Base-by-base conservation (phyloP, 2,888 invertebrate genomes). In the Glyphotaelius pellucidus region DNA sequence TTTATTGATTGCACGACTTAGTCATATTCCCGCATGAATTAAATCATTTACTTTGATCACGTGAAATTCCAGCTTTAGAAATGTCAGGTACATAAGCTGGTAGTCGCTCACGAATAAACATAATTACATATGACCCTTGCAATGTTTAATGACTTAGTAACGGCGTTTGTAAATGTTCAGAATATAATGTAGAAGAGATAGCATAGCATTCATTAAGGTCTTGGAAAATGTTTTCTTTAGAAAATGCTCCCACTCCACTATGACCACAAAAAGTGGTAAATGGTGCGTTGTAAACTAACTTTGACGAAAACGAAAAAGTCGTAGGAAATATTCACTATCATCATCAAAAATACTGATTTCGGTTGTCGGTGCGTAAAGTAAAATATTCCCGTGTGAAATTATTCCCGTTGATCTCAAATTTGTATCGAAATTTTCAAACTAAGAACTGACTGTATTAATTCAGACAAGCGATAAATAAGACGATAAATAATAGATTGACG, bases 1-100 rank as follows among this genome's bases (percentile, higher is more conserved):
- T 83, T 32, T 83, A 83, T 83, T 83, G 83, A 83, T 83, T 15
- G 32, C 83, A 25, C 31, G 83, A 35, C 83, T 83, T 35, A 25
- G 0, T 83, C 32, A 83, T 83, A 83, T 19, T 83, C 32, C 83
- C 32, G 83, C 31, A 83, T 67, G 35, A 83, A 83, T 83, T 83
- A 83, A 83, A 83, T 83, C 35, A 83, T 19, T 83, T 83, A 25
- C 19, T 83, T 83, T 83, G 35, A 67, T 67, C 67, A n/a, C 67
- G 25, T 67, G 67, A 25, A 67, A 67, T 67, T n/a, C n/a, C 67
- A 67, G 67, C 67, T 25, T 67, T 7, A n/a, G 67, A 67, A 38
- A 67, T 67, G 7, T n/a, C 67, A 67, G 67, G 67, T 67, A 25
- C 25, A 9, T 67, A n/a, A 67, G 67, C 67, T n/a, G 67, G 25